Evolutionary conservation across 2,888 invertebrate species (phyloP), one percentile per base, ranked within the genome.

Genomic region (Parnassius smintheus): DNA sequence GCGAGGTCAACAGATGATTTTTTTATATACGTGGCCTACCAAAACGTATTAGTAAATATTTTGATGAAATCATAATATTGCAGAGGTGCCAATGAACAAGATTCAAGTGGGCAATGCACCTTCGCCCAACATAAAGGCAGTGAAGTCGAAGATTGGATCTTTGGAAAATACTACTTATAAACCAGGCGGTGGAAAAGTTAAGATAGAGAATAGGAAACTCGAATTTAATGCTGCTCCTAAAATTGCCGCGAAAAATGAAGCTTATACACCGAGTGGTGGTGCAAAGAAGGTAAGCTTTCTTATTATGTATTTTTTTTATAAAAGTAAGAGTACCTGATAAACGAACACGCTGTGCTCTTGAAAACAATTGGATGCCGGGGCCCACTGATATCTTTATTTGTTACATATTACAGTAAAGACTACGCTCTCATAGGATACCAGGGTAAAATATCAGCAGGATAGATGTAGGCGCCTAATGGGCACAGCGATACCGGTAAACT

Each of bases 61-160:
- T 35, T 35, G 1, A 35, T 35, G 35, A 35, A 35, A 35, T 35
- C 35, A 49, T 12, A 49, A 13, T 13, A 60, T 88, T 89, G 42
- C 86, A 96, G 95, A 95, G 94, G 92, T 98, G 77, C 97, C 98
- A 70, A 98, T 98, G 96, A 98, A 98, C 85, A 98, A 97, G 92
- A 91, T 97, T 67, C 97, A 97, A 93, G 97, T 97, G 56, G 98
- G 98, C 59, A 95, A 96, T 73, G 96, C 96, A 62, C 97, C 98
- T 64, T 98, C 97, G 61, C 98, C 98, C 41, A 98, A 98, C 85
- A 93, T 97, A 75, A 98, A 98, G 91, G 94, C 96, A 68, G 96
- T 97, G n/a, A 95, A 95, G 82, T 98, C 98, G 35, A 98, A 98
- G 92, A 97, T 98, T 74, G 98, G 98, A 18, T 98, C 98, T 2